Conservation (phyloP, 2,113 vertebrate species). For the Zosterops japonicus region DNA sequence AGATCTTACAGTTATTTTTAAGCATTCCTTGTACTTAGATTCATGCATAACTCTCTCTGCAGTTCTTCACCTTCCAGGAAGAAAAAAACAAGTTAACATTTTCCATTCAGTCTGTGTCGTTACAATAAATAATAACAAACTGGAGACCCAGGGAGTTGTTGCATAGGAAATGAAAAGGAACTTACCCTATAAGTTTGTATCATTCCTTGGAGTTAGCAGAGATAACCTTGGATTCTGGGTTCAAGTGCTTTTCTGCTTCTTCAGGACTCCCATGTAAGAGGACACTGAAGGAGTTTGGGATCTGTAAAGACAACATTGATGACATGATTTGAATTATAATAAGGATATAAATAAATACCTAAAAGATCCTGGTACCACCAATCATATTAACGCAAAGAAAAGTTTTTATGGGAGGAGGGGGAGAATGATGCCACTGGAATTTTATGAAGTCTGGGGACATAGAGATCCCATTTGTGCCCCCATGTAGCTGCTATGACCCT, state of each 20-base stretch:
- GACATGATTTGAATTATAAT: neutral
- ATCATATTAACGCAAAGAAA: neutral
- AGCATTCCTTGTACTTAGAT: neutral
- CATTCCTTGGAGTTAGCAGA: neutral
- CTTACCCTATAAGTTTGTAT: neutral
- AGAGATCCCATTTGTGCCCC: neutral
- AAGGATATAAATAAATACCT: neutral
- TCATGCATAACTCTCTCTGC: neutral
- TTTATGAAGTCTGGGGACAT: neutral
- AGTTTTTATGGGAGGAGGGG: accelerated
- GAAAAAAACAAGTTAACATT: neutral
- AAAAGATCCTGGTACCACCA: neutral
- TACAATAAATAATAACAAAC: neutral
- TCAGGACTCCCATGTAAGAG: neutral
- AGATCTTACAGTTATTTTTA: neutral
- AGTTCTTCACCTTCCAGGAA: neutral
- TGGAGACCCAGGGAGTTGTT: neutral
- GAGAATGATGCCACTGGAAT: neutral
- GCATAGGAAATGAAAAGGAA: neutral
- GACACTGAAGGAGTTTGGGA: neutral
- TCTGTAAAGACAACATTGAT: neutral
- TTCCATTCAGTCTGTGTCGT: neutral
- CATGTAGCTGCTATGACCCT: neutral
- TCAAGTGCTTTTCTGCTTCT: neutral
- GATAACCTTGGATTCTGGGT: neutral